Percentiles rank a stretch among this genome's conserved stretches.
These are phyloP conservation scores for Eulithis prunata DNA, from an alignment of 2,888 invertebrate species.

Conservation along the genomic window DNA sequence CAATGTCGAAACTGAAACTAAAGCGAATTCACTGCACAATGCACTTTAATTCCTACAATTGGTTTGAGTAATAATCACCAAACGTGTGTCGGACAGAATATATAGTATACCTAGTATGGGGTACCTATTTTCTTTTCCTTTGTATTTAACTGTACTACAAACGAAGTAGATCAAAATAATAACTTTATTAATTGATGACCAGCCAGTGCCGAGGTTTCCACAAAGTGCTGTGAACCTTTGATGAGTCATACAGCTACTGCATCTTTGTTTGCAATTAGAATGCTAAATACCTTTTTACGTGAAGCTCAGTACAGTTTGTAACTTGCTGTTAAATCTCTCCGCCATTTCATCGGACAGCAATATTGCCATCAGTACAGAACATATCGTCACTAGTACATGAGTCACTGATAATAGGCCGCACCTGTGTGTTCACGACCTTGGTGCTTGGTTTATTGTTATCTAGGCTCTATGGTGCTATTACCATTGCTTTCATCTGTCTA, in stretches of 20 bases:
- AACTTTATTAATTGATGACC: too few species aligned
- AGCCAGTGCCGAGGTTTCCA: too few species aligned
- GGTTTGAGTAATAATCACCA: background rate
- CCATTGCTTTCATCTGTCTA: slow-evolving; percentile 11
- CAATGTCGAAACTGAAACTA: slow-evolving; percentile 15
- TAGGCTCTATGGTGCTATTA: slow-evolving; percentile 14
- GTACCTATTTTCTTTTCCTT: too few species aligned
- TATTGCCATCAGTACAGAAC: background rate
- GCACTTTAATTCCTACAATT: background rate
- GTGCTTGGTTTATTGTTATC: slow-evolving; percentile 23
- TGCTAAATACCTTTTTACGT: too few species aligned
- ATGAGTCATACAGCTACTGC: background rate
- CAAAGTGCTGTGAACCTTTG: background rate
- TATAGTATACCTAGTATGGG: too few species aligned
- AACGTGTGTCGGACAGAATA: too few species aligned
- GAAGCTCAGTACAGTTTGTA: background rate
- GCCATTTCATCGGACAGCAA: background rate
- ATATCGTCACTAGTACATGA: background rate
- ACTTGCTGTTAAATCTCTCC: background rate
- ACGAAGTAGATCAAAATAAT: too few species aligned
- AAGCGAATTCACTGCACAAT: slow-evolving; percentile 2
- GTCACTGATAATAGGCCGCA: slow-evolving; percentile 23
- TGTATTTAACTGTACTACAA: too few species aligned
- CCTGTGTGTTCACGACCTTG: slow-evolving; percentile 25
- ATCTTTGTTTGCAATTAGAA: background rate